These are phyloP conservation scores for Molanna angustata DNA, from an alignment of 2,888 invertebrate species.

Conservation along the genomic window DNA sequence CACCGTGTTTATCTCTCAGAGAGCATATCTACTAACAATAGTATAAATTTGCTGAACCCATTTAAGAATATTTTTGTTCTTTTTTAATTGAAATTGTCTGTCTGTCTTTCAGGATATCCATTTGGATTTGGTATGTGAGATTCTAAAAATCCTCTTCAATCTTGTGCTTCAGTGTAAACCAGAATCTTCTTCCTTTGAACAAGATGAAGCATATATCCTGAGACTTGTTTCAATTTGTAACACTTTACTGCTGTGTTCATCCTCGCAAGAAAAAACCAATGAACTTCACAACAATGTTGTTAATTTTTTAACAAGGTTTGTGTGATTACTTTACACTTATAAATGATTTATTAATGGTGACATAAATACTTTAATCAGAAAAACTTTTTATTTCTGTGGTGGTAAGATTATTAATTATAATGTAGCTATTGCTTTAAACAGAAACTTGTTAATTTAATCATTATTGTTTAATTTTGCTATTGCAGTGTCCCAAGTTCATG, in stretches of 20 bases:
- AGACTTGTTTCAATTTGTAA: slow-evolving; percentile 71
- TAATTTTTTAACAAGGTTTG: slow-evolving; percentile 71
- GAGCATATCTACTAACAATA: no score
- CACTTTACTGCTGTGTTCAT: slow-evolving; percentile 62
- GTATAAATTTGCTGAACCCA: no score
- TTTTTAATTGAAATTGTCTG: not conserved
- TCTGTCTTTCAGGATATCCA: slow-evolving; percentile 52
- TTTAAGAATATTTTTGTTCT: no score
- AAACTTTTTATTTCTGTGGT: not conserved
- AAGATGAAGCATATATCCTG: slow-evolving; percentile 69
- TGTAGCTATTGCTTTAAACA: not conserved
- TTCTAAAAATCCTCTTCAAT: slow-evolving; percentile 77
- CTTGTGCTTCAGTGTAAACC: slow-evolving; percentile 57
- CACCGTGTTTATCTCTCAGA: no score
- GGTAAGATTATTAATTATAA: not conserved
- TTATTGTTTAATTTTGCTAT: slow-evolving; percentile 29
- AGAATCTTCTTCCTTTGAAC: slow-evolving; percentile 50
- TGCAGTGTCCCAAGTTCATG: slow-evolving; percentile 71
- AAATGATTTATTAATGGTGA: not conserved
- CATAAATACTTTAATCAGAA: not conserved
- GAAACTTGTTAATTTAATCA: not conserved
- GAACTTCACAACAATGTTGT: slow-evolving; percentile 76
- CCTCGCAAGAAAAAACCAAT: slow-evolving; percentile 59
- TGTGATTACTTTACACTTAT: not conserved
- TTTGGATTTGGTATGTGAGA: slow-evolving; percentile 66